Evolutionary conservation across 2,113 vertebrate genomes (phyloP).

Genomic region (Pelobates fuscus): DNA sequence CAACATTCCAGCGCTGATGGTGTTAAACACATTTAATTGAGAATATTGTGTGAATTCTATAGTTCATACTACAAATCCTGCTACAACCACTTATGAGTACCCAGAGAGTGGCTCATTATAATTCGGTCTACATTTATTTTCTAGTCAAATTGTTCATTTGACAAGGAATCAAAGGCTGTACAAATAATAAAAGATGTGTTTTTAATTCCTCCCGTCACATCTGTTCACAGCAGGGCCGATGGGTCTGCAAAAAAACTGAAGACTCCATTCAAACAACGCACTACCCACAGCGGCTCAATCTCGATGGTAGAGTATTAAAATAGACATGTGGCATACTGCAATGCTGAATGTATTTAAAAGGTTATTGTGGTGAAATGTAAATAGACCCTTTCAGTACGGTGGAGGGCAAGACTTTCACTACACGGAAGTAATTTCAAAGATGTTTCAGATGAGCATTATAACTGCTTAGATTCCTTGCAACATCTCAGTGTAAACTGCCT

Average conservation of each 20-base stretch:
- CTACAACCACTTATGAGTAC: constrained; percentile 1
- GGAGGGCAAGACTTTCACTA: too few species aligned
- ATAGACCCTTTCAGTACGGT: too few species aligned
- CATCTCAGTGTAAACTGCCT: too few species aligned
- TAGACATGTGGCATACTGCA: constrained; percentile 12
- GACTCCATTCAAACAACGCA: constrained; percentile 13
- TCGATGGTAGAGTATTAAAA: constrained; percentile 23
- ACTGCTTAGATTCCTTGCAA: too few species aligned
- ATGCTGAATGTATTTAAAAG: constrained; percentile 21
- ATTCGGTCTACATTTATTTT: constrained; percentile 40
- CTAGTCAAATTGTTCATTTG: constrained; percentile 44
- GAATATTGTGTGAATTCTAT: constrained; percentile 12
- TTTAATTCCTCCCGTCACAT: constrained; percentile 42
- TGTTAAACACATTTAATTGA: neutral
- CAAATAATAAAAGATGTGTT: constrained; percentile 46
- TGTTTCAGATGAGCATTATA: too few species aligned
- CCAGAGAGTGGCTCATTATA: constrained; percentile 8
- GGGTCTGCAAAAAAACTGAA: constrained; percentile 24
- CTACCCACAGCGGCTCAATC: constrained; percentile 18
- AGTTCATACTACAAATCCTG: constrained; percentile 2
- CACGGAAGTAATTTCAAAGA: too few species aligned
- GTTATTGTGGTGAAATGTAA: neutral
- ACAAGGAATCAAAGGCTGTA: constrained; percentile 38
- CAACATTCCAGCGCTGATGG: too few species aligned
- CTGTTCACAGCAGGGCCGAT: constrained; percentile 37